Conservation (phyloP, 2,113 vertebrate species). For the Phylloscopus trochilus region DNA sequence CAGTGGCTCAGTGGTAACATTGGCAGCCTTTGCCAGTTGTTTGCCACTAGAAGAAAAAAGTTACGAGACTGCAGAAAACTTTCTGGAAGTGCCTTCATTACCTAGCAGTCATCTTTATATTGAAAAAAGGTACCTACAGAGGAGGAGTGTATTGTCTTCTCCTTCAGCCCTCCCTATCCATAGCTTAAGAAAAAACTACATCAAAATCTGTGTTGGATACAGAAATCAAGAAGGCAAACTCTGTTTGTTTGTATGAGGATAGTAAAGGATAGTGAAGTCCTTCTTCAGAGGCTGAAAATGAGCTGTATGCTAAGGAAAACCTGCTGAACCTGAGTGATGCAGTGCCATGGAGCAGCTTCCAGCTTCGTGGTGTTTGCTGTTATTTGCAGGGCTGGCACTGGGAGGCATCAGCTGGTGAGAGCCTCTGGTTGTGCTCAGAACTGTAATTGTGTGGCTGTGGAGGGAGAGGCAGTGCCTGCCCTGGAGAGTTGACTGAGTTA, state of each 20-base stretch:
- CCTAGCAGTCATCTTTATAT: background rate
- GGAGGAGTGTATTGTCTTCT: background rate
- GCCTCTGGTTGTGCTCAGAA: background rate
- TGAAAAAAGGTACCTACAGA: background rate
- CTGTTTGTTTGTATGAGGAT: background rate
- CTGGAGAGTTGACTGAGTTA: background rate
- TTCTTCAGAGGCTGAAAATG: background rate
- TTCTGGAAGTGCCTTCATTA: background rate
- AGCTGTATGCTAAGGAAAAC: background rate
- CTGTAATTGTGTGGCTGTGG: background rate
- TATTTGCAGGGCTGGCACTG: rapidly evolving
- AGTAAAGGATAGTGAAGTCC: background rate
- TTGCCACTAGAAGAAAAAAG: background rate
- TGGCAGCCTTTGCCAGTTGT: background rate
- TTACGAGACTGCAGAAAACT: background rate
- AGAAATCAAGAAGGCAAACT: background rate
- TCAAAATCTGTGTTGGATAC: background rate
- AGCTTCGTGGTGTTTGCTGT: background rate
- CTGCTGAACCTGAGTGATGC: background rate
- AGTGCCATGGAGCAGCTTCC: background rate
- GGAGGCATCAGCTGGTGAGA: background rate
- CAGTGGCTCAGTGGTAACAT: background rate
- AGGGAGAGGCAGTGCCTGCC: background rate
- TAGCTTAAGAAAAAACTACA: background rate
- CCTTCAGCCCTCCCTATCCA: background rate